Evolutionary conservation across 2,797 vertebrate species (phyloP).

Genomic region (Cyclopterus lumpus): DNA sequence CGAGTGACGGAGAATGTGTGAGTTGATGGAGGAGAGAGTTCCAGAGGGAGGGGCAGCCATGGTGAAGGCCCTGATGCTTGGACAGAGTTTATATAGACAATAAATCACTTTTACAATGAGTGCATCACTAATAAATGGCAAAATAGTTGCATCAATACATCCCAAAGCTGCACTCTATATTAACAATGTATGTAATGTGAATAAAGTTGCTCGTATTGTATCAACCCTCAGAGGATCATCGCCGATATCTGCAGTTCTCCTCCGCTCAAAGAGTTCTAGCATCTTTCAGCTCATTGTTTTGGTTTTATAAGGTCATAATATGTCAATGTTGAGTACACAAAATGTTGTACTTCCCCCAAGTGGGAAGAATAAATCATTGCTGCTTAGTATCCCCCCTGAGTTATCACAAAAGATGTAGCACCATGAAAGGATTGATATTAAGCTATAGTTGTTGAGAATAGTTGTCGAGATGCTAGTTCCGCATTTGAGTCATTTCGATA

Average conservation of each 20-base stretch:
- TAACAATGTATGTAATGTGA: not conserved
- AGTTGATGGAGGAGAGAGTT: no score
- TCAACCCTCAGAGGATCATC: not conserved
- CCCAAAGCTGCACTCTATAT: not conserved
- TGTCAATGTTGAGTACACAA: not conserved
- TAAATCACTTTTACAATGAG: not conserved
- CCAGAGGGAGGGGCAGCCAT: no score
- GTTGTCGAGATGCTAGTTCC: not conserved
- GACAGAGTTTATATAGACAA: not conserved
- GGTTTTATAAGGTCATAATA: not conserved
- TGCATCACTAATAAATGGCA: not conserved
- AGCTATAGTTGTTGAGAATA: constrained; percentile 5
- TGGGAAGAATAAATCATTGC: no score
- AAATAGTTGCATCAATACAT: not conserved
- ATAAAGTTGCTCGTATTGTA: not conserved
- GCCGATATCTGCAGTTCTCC: not conserved
- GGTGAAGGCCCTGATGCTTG: no score
- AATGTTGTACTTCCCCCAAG: no score
- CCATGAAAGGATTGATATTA: not conserved
- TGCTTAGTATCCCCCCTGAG: no score
- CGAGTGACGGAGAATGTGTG: no score
- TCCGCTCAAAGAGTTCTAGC: not conserved
- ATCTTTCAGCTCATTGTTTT: constrained; percentile 1
- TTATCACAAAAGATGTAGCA: not conserved
- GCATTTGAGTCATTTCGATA: not conserved